Evolutionary conservation across 2,888 invertebrate species (phyloP).

Genomic region (Apotomis betuletana): DNA sequence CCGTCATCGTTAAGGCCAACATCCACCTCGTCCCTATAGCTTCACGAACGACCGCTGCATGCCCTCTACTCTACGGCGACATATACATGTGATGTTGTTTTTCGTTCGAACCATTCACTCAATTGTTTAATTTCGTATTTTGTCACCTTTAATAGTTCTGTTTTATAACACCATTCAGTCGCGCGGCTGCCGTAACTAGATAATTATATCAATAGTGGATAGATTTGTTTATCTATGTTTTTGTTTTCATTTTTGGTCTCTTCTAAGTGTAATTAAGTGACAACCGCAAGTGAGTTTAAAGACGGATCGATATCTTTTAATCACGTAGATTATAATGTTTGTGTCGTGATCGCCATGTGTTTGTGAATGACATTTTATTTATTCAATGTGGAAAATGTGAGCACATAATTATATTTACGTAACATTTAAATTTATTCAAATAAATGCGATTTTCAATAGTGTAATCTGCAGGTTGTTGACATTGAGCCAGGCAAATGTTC

Average conservation of each 20-base stretch:
- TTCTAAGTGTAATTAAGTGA: not conserved
- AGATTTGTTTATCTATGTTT: not conserved
- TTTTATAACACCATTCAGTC: constrained; percentile 9
- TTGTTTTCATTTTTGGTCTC: not conserved
- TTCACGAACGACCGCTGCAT: constrained; percentile 43
- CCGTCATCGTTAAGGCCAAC: constrained; percentile 34
- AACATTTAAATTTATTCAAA: constrained; percentile 41
- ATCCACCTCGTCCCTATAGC: constrained; percentile 21
- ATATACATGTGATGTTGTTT: constrained; percentile 21
- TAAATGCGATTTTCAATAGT: constrained; percentile 27
- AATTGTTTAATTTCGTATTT: constrained; percentile 24
- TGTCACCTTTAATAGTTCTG: constrained; percentile 7
- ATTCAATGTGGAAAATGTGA: not conserved
- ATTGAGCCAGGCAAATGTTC: constrained; percentile 31
- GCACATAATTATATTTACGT: constrained; percentile 3
- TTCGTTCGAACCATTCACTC: constrained; percentile 20
- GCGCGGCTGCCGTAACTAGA: constrained; percentile 5
- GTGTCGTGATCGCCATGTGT: constrained; percentile 13
- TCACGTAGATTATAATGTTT: not conserved
- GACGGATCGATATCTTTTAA: not conserved
- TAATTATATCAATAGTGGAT: not conserved
- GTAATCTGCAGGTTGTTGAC: constrained; percentile 44
- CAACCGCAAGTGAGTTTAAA: constrained; percentile 1
- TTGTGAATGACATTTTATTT: constrained; percentile 6
- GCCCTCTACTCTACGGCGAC: constrained; percentile 46